These are phyloP conservation scores for Diachasma alloeum DNA, from an alignment of 1,140 invertebrate species.

Conservation along the genomic window DNA sequence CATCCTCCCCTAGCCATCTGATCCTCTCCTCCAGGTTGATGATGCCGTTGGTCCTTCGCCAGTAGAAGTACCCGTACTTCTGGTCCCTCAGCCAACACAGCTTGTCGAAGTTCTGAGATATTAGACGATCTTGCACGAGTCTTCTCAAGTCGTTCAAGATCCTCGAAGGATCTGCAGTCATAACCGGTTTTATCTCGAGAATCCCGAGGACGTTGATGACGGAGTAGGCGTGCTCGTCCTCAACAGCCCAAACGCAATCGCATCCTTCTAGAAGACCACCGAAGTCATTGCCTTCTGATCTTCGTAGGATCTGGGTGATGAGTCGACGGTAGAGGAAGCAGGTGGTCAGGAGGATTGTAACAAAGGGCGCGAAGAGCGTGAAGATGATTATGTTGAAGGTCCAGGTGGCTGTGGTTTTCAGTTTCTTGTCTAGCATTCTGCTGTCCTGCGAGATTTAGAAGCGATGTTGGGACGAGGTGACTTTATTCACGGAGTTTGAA, in stretches of 20 bases:
- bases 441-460: conserved; percentile 13
- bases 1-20: conserved; percentile 51
- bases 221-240: conserved; percentile 57
- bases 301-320: conserved; percentile 30
- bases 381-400: conserved; percentile 22
- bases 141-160: conserved; percentile 38
- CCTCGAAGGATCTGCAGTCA: conserved; percentile 22
- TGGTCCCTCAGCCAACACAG: conserved; percentile 59
- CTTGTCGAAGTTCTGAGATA: conserved; percentile 46
- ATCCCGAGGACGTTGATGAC: conserved; percentile 62
- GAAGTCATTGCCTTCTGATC: conserved; percentile 47
- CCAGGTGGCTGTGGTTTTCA: conserved; percentile 18
- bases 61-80: conserved; percentile 65
- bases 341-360: conserved; percentile 16
- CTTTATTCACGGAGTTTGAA: background rate
- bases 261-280: conserved; percentile 61
- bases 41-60: conserved; percentile 52
- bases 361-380: conserved; percentile 11
- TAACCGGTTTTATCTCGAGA: conserved; percentile 48
- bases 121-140: conserved; percentile 38
- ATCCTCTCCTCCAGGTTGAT: conserved; percentile 57
- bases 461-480: too few species aligned
- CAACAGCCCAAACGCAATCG: conserved; percentile 66
- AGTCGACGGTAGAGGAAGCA: conserved; percentile 25
- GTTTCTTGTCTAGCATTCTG: conserved; percentile 11